Evolutionary conservation across 2,113 vertebrate genomes (phyloP), one percentile per base, ranked within the genome.

Genomic region (Lepidothrix coronata): DNA sequence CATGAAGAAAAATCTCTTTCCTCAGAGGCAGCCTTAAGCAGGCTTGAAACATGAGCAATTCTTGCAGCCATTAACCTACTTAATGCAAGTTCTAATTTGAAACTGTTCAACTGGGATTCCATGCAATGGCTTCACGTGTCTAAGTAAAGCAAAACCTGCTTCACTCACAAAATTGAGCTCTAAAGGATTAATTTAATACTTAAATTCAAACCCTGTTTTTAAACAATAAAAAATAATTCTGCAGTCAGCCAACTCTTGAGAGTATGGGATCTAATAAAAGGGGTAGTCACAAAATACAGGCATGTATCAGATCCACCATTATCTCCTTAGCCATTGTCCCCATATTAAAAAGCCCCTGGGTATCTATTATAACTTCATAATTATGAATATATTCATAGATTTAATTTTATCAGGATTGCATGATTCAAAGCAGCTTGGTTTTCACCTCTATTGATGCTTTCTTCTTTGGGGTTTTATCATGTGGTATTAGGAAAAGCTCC

Each of bases 31-130:
- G 35, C 18, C 61, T 61, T 67, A 61, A 91, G 39, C 49, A 65
- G 61, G 12, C 14, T 70, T 62, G 48, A 84, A 84, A 79, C 62
- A 71, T 8, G 77, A 88, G 49, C 55, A 59, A 46, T 61, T 78
- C 62, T 61, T 94, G 65, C 61, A 93, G 49, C 68, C 72, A 87
- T 95, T 96, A 94, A 90, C 95, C 95, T 94, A 93, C 73, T 95
- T 96, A 92, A n/a, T 57, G 27, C 39, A 90, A 91, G 39, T 91
- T 91, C 49, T 92, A 92, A 93, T 95, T 94, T 89, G 73, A 23
- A 81, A 46, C 79, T 84, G 75, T 86, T 94, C 86, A 93, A 17
- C 27, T 84, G 93, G 86, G 85, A 97, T 82, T 94, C 89, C 75
- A 73, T 16, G 54, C 52, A 89, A 65, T 14, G 22, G 30, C 44